These are phyloP conservation scores for Phycodurus eques DNA, from an alignment of 2,113 vertebrate genomes.

Conservation along the genomic window DNA sequence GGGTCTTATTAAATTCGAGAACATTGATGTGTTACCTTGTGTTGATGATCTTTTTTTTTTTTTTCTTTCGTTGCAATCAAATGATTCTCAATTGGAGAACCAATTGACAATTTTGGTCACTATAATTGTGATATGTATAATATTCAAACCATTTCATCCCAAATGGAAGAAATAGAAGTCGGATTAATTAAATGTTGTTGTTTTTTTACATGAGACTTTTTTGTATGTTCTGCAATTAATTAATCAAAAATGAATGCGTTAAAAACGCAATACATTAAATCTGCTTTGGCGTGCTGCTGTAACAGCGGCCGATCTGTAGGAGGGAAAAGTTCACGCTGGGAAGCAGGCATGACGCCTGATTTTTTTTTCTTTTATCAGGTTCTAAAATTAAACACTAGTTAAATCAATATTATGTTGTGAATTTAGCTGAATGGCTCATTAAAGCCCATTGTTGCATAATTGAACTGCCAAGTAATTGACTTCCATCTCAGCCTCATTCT, in stretches of 20 bases:
- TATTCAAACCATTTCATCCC: too few species aligned
- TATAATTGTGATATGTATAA: too few species aligned
- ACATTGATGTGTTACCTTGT: too few species aligned
- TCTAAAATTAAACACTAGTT: slow-evolving; percentile 47
- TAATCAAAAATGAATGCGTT: neutral
- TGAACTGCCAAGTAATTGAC: slow-evolving; percentile 52
- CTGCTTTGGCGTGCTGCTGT: slow-evolving; percentile 15
- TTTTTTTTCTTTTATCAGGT: slow-evolving; percentile 7
- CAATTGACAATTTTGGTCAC: too few species aligned
- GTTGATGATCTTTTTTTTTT: too few species aligned
- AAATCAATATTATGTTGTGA: slow-evolving; percentile 49
- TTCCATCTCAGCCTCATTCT: slow-evolving; percentile 45
- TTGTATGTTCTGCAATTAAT: neutral
- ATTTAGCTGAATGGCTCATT: slow-evolving; percentile 45
- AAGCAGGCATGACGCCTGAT: slow-evolving; percentile 1
- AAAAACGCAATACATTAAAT: neutral
- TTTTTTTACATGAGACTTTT: neutral
- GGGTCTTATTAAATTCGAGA: too few species aligned
- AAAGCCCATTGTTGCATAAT: slow-evolving; percentile 47
- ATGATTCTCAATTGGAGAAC: too few species aligned
- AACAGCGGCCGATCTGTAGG: slow-evolving; percentile 18
- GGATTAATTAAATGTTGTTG: too few species aligned
- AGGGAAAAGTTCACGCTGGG: slow-evolving; percentile 19
- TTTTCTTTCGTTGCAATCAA: too few species aligned
- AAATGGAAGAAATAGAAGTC: too few species aligned